phyloP scores from a whole-genome alignment of 1,140 invertebrate species.

The Neuroterus valhalla region DNA sequence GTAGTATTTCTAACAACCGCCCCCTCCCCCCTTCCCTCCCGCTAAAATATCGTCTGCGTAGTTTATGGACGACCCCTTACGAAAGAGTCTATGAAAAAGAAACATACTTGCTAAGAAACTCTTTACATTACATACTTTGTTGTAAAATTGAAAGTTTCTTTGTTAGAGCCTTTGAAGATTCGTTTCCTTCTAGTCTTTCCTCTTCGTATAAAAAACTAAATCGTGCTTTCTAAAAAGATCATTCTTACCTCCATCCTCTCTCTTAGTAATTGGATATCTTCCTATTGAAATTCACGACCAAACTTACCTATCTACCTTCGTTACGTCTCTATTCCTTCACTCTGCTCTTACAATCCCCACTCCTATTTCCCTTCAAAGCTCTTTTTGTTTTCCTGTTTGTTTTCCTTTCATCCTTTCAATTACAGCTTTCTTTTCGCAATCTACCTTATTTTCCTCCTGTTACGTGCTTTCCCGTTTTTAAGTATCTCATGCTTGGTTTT shows the following conservation, averaged over 20 bases:
- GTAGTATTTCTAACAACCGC: too few relatives aligned
- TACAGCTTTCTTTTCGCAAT: slow-evolving; percentile 4
- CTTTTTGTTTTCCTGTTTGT: slow-evolving; percentile 33
- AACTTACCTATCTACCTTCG: slow-evolving; percentile 45
- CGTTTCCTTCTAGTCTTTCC: slow-evolving; percentile 41
- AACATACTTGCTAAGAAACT: slow-evolving; percentile 31
- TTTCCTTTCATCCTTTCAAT: slow-evolving; percentile 12
- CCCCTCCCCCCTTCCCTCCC: too few relatives aligned
- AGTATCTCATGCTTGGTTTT: too few relatives aligned
- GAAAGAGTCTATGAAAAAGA: background rate
- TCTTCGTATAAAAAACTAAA: slow-evolving; percentile 44
- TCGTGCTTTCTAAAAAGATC: slow-evolving; percentile 41
- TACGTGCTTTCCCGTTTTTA: background rate
- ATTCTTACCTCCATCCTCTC: slow-evolving; percentile 34
- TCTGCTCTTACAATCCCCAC: slow-evolving; percentile 26
- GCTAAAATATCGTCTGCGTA: too few relatives aligned
- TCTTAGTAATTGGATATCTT: slow-evolving; percentile 50
- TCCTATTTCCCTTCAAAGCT: slow-evolving; percentile 24
- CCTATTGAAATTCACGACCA: slow-evolving; percentile 48
- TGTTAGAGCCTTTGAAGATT: slow-evolving; percentile 33
- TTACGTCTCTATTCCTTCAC: slow-evolving; percentile 22
- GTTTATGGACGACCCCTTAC: too few relatives aligned
- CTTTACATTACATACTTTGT: slow-evolving; percentile 45
- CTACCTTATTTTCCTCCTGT: background rate
- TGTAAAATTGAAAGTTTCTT: slow-evolving; percentile 44